These are phyloP conservation scores for Hemithea aestivaria DNA, from an alignment of 2,888 invertebrate species.

Conservation along the genomic window DNA sequence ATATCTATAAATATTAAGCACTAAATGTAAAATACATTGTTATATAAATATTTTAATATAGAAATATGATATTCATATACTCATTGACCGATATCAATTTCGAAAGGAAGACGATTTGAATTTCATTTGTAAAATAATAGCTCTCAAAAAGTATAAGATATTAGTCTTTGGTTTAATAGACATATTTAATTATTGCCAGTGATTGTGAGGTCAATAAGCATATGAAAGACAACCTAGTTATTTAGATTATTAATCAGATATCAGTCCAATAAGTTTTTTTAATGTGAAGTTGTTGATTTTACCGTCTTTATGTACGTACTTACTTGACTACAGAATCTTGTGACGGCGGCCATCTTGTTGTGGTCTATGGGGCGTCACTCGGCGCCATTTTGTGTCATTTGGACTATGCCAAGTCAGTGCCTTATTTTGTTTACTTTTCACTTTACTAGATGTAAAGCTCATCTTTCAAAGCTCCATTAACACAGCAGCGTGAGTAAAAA, in stretches of 20 bases:
- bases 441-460: conserved; percentile 5
- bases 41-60: conserved; percentile 50
- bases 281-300: conserved; percentile 32
- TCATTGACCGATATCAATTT: conserved; percentile 48
- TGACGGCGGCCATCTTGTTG: conserved; percentile 45
- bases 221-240: conserved; percentile 50
- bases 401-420: not conserved
- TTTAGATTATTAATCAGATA: conserved; percentile 53
- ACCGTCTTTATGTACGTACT: conserved; percentile 53
- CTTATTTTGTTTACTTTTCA: not conserved
- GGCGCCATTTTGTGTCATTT: conserved; percentile 6
- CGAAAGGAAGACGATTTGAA: conserved; percentile 58
- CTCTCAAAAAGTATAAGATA: conserved; percentile 51
- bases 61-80: conserved; percentile 50
- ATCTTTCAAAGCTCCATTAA: conserved; percentile 19
- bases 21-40: conserved; percentile 62
- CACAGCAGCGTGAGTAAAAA: conserved; percentile 24
- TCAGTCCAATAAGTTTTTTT: conserved; percentile 53
- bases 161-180: conserved; percentile 71
- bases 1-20: conserved; percentile 71
- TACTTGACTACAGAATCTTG: conserved; percentile 38
- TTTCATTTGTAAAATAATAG: conserved; percentile 41
- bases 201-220: conserved; percentile 54
- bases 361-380: conserved; percentile 20
- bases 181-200: conserved; percentile 51